phyloP scores from a whole-genome alignment of 2,113 vertebrate species.

The Cisticola juncidis region DNA sequence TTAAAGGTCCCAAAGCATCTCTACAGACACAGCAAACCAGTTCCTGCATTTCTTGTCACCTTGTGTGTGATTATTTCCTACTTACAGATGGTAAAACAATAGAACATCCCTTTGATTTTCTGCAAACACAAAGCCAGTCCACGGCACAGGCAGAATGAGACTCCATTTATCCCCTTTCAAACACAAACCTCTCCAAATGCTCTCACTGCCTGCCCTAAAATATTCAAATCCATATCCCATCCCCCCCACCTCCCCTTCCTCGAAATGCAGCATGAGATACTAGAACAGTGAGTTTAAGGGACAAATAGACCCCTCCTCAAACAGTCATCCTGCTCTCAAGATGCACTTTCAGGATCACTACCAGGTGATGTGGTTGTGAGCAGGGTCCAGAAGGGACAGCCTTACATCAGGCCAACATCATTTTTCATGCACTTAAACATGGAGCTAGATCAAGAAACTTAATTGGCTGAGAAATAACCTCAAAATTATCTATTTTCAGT shows the following conservation, averaged over 20 bases:
- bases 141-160: background rate
- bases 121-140: background rate
- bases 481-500: background rate
- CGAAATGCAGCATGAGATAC: fast-evolving
- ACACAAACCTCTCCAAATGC: background rate
- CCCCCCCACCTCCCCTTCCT: fast-evolving
- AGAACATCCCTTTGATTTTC: background rate
- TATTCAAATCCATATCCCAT: background rate
- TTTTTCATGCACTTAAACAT: background rate
- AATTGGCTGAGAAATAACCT: background rate
- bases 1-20: background rate
- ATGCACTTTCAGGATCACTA: background rate
- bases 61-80: background rate
- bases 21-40: background rate
- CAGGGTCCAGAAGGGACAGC: background rate
- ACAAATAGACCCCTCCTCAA: background rate
- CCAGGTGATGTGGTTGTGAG: background rate
- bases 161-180: background rate
- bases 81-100: background rate
- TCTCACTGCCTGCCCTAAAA: background rate
- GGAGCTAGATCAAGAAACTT: background rate
- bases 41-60: background rate
- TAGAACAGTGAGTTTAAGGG: background rate
- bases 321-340: background rate
- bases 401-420: background rate